Evolutionary conservation across 2,888 invertebrate genomes (phyloP), one percentile per base, ranked within the genome.

Genomic region (Sicus ferrugineus): DNA sequence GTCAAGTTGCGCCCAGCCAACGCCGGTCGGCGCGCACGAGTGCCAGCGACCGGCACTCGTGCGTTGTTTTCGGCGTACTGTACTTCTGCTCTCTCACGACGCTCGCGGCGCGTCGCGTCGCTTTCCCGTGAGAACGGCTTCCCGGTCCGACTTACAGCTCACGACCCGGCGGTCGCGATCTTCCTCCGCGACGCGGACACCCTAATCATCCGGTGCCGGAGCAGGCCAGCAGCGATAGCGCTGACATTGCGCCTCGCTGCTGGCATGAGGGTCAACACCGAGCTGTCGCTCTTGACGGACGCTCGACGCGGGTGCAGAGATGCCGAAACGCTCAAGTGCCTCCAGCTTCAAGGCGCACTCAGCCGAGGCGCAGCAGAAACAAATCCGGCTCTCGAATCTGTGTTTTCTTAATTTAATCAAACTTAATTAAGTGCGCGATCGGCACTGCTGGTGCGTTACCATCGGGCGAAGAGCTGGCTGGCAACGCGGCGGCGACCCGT

Each of bases 341-440:
- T 52, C 16, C 2, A 30, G 31, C 46, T 4, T n/a, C 30, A 30
- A 14, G n/a, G 11, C 30, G 46, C 21, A 5, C 28, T 30, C 48
- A 23, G 23, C 31, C n/a, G n/a, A n/a, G 30, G 16, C 61, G 38
- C 21, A 23, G 21, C 61, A 28, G 28, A 67, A 59, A 59, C 30
- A 58, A 59, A 68, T 50, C 52, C 52, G 61, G 58, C 48, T 58
- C 30, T 68, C 21, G 52, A 68, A 68, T 62, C 62, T 50, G 42
- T 58, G 50, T 59, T 62, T 59, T 63, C 56, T 62, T 70, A 70
- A 70, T 70, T 70, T 70, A 70, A 70, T 70, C 62, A 63, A 70
- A 3, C 64, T 70, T 70, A 70, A 70, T 70, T 63, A 63, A 31
- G 58, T 16, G 56, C 23, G 59, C 54, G 64, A 69, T 69, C 30